Percentiles rank a stretch among this genome's conserved stretches.
Conservation (phyloP, 1,140 invertebrate species). For the Vanessa tameamea region DNA sequence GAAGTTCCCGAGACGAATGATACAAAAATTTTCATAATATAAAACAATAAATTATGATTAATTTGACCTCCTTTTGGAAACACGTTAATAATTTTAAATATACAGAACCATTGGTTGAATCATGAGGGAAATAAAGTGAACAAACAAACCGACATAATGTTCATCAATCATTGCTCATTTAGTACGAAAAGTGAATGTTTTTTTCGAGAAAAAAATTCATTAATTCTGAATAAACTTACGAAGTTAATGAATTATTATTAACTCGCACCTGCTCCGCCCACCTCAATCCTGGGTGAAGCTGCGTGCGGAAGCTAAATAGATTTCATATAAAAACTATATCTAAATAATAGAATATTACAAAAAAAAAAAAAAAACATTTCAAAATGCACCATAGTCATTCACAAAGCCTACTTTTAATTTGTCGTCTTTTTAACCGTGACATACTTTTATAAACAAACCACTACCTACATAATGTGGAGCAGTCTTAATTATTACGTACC, state of each 20-base stretch:
- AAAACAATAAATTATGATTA: background rate
- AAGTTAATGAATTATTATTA: no score
- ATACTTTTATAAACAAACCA: no score
- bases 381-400: no score
- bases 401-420: no score
- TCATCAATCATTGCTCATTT: background rate
- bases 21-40: background rate
- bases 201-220: background rate
- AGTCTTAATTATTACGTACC: conserved; percentile 1
- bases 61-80: background rate
- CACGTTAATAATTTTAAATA: background rate
- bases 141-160: background rate
- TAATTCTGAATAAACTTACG: no score
- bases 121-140: background rate
- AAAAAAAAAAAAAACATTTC: no score
- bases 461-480: background rate
- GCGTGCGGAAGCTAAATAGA: no score
- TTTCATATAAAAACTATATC: no score
- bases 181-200: background rate
- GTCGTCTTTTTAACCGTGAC: no score
- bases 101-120: background rate
- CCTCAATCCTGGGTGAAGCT: no score
- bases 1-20: background rate
- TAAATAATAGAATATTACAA: no score
- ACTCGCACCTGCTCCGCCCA: no score